phyloP scores from a whole-genome alignment of 2,888 invertebrate genomes.

The Tanypteryx hageni region DNA sequence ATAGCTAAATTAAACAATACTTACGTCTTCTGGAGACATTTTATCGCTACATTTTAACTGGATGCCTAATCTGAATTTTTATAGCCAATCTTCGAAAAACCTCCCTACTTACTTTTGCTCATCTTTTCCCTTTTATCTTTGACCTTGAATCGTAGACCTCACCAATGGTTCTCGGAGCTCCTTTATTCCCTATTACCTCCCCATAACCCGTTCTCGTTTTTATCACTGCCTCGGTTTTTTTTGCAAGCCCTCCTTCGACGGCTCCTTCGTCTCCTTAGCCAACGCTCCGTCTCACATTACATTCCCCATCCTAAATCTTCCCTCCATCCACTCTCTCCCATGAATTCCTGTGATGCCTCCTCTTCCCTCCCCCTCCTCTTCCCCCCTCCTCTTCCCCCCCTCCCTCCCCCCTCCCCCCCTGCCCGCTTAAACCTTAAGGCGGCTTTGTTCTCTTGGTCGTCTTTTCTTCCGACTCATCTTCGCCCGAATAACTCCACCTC shows the following conservation, averaged over 20 bases:
- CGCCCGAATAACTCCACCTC: not conserved
- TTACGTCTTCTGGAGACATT: no score
- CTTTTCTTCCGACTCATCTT: not conserved
- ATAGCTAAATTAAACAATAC: no score
- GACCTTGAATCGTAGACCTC: slow-evolving; percentile 18
- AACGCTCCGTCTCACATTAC: not conserved
- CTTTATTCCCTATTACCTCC: not conserved
- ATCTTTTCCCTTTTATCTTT: not conserved
- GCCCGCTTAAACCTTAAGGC: no score
- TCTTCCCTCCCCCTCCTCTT: not conserved
- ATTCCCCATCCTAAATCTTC: not conserved
- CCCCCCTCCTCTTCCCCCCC: not conserved
- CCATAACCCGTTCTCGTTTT: slow-evolving; percentile 8
- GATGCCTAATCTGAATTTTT: not conserved
- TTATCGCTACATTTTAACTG: not conserved
- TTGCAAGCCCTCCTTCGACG: not conserved
- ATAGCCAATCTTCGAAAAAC: not conserved
- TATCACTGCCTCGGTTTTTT: slow-evolving; percentile 22
- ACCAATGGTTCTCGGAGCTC: not conserved
- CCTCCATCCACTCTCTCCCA: not conserved
- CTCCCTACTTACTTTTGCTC: not conserved
- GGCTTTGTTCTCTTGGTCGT: not conserved
- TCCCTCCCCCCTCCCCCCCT: not conserved
- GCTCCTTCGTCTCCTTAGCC: not conserved
- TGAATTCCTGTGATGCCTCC: not conserved